Conservation (phyloP, 2,888 invertebrate species). For the Pharmacophagus antenor region DNA sequence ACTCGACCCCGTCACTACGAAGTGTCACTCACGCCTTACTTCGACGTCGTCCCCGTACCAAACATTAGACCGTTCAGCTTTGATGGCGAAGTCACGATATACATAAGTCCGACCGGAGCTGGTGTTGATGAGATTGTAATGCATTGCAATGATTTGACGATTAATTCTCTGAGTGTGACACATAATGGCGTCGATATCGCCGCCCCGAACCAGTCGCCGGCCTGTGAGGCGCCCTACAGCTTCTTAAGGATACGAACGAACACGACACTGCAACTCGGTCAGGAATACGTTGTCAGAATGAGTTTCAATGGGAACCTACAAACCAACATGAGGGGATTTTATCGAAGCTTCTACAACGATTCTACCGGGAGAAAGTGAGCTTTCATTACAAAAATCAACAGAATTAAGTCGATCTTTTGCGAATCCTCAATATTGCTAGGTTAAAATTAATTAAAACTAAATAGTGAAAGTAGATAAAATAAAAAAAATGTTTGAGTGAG, state of each 20-base stretch:
- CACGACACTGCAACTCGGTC: constrained; percentile 35
- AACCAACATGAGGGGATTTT: constrained; percentile 88
- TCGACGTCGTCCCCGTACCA: constrained; percentile 45
- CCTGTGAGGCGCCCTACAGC: constrained; percentile 50
- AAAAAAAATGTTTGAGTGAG: too few species aligned
- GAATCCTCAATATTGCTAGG: too few species aligned
- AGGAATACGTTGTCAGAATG: constrained; percentile 82
- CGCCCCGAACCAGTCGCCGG: constrained; percentile 39
- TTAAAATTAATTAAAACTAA: too few species aligned
- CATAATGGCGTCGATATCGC: constrained; percentile 39
- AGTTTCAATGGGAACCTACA: constrained; percentile 85
- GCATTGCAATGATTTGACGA: constrained; percentile 63
- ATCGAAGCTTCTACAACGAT: constrained; percentile 87
- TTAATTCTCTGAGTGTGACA: constrained; percentile 61
- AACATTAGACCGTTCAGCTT: constrained; percentile 58
- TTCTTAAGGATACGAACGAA: constrained; percentile 54
- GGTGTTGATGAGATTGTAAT: constrained; percentile 54
- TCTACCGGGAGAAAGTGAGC: constrained; percentile 74
- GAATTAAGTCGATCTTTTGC: too few species aligned
- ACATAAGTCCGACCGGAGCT: constrained; percentile 38
- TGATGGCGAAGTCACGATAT: constrained; percentile 64
- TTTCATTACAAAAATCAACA: background rate
- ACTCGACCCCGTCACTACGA: constrained; percentile 78
- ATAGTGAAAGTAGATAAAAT: too few species aligned
- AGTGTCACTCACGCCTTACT: constrained; percentile 74